phyloP scores from a whole-genome alignment of 2,797 vertebrate species.

The Enteromius radiatus region DNA sequence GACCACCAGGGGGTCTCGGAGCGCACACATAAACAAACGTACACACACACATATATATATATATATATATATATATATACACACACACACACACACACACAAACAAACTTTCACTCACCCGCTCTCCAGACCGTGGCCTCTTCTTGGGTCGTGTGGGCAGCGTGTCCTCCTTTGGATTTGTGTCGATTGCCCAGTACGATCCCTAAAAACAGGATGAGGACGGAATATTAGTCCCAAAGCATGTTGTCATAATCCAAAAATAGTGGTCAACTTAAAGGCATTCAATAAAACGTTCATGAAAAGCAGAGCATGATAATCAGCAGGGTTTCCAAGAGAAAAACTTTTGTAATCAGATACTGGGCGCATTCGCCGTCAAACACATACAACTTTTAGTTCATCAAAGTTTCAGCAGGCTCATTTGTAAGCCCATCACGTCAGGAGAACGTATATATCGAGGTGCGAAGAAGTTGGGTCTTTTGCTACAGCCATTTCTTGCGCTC shows the following conservation, averaged over 20 bases:
- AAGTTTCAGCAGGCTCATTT: constrained; percentile 56
- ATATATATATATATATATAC: too few relatives aligned
- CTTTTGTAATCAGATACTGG: constrained; percentile 35
- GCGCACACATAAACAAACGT: background rate
- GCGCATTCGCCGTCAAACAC: constrained; percentile 39
- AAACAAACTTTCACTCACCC: constrained; percentile 75
- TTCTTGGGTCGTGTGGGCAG: constrained; percentile 92
- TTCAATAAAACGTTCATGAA: constrained; percentile 38
- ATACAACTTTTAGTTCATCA: constrained; percentile 55
- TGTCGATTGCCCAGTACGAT: constrained; percentile 94
- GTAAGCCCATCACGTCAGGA: constrained; percentile 55
- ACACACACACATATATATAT: background rate
- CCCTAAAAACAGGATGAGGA: constrained; percentile 76
- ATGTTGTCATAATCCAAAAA: constrained; percentile 12
- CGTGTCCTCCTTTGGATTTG: constrained; percentile 91
- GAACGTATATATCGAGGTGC: constrained; percentile 33
- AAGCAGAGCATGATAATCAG: constrained; percentile 10
- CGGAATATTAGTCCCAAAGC: constrained; percentile 13
- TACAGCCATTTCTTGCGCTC: constrained; percentile 10
- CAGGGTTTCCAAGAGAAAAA: constrained; percentile 22
- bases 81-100: background rate
- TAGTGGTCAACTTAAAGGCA: background rate
- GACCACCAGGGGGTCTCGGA: constrained; percentile 51
- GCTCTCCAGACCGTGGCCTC: constrained; percentile 91
- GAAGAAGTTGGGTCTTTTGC: constrained; percentile 26